Conservation (phyloP, 2,797 vertebrate genomes). For the Intellagama lesueurii region DNA sequence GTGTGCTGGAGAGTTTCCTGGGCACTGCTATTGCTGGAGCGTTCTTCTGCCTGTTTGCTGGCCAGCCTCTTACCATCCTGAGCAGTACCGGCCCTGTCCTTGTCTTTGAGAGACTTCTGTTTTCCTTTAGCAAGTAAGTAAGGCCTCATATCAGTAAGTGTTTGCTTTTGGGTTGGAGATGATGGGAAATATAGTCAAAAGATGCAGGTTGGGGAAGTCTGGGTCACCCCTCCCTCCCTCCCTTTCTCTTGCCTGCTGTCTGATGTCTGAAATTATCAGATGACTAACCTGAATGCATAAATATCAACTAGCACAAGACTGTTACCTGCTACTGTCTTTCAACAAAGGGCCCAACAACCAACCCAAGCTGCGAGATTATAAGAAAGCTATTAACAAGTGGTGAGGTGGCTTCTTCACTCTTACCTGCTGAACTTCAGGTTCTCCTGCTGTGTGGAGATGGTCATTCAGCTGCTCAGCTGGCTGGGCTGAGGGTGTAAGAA, state of each 20-base stretch:
- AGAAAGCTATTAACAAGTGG: neutral
- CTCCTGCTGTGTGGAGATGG: neutral
- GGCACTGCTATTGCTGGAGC: slow-evolving; percentile 80
- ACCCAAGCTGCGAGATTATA: neutral
- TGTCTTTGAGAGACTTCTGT: slow-evolving; percentile 83
- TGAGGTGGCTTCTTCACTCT: neutral
- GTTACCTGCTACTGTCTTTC: neutral
- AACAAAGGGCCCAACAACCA: neutral
- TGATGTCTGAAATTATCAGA: neutral
- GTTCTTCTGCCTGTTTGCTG: slow-evolving; percentile 81
- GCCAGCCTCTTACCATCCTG: slow-evolving; percentile 84
- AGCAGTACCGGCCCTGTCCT: slow-evolving; percentile 83
- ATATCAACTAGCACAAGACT: neutral
- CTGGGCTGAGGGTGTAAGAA: neutral
- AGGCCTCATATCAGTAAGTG: neutral
- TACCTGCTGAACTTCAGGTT: neutral
- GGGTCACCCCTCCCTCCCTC: neutral
- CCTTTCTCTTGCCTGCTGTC: neutral
- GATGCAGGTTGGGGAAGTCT: neutral
- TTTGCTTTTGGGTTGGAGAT: neutral
- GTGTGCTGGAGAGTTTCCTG: slow-evolving; percentile 83
- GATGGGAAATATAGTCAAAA: neutral
- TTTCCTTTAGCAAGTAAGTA: slow-evolving; percentile 81
- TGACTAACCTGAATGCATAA: neutral
- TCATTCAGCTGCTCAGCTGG: neutral